A percentile compares a stretch with the other conserved stretches of the same genome.
Evolutionary conservation across 1,140 invertebrate species (phyloP).

Genomic region (Drosophila pachea): DNA sequence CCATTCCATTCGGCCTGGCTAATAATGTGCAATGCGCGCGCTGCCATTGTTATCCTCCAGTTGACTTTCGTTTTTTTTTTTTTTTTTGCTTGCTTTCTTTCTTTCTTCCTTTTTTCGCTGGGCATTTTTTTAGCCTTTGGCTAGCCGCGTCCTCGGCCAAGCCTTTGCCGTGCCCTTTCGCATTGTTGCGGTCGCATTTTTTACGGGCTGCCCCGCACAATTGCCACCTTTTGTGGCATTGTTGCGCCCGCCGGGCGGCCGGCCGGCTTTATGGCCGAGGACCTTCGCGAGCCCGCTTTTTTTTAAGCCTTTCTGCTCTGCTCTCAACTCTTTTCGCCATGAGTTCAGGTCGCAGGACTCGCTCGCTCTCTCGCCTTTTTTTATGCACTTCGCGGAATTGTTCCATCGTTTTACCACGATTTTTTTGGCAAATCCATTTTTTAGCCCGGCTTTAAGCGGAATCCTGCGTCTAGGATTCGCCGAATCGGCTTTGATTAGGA

Average conservation of each 20-base stretch:
- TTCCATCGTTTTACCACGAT: conserved; percentile 19
- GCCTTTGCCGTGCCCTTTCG: conserved; percentile 30
- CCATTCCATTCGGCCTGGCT: conserved; percentile 17
- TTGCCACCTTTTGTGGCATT: conserved; percentile 57
- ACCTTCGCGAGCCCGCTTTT: conserved; percentile 47
- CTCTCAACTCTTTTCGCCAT: conserved; percentile 57
- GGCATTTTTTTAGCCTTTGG: conserved; percentile 44
- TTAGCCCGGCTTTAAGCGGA: conserved; percentile 54
- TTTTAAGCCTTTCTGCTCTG: conserved; percentile 75
- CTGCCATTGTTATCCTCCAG: conserved; percentile 40
- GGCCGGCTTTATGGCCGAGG: conserved; percentile 19
- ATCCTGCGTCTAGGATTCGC: conserved; percentile 34
- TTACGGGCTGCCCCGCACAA: conserved; percentile 53
- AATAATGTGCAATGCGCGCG: conserved; percentile 53
- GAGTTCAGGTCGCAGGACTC: conserved; percentile 27
- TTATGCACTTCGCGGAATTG: conserved; percentile 44
- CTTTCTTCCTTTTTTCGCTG: conserved; percentile 13
- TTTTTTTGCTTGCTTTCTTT: conserved; percentile 46
- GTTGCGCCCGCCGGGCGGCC: no score
- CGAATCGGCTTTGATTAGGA: conserved; percentile 27
- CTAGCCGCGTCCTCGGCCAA: conserved; percentile 25
- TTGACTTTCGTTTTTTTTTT: conserved; percentile 62
- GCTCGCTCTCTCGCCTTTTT: conserved; percentile 54
- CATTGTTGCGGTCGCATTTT: conserved; percentile 71
- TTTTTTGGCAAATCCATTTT: conserved; percentile 51